Conservation (phyloP, 2,888 invertebrate genomes). For the Formica aserva region DNA sequence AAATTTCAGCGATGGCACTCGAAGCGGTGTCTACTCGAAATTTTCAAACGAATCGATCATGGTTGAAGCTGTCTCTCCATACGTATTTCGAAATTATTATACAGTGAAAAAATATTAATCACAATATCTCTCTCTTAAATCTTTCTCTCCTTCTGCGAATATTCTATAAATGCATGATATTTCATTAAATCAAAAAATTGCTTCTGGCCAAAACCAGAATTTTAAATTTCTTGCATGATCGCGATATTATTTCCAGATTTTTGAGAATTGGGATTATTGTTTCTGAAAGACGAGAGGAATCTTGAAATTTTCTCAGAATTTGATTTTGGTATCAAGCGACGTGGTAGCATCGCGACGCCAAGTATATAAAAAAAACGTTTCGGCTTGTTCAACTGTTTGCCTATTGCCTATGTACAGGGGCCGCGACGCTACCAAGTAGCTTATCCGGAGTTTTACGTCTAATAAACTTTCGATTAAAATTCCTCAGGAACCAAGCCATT, state of each 20-base stretch:
- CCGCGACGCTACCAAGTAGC: too few relatives aligned
- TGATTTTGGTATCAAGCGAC: neutral
- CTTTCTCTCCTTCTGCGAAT: neutral
- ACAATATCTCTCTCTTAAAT: neutral
- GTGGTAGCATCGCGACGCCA: too few relatives aligned
- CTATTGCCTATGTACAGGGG: too few relatives aligned
- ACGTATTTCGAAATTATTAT: constrained; percentile 1
- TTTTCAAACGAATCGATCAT: constrained; percentile 3
- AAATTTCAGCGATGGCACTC: constrained; percentile 23
- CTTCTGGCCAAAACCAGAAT: neutral
- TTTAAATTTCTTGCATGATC: neutral
- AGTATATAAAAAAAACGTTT: too few relatives aligned
- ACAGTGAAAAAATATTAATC: neutral
- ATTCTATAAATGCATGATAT: neutral
- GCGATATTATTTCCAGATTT: neutral
- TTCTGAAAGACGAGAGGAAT: neutral
- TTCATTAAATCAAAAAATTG: neutral
- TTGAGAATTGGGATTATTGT: neutral
- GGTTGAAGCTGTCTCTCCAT: neutral
- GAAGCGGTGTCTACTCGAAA: constrained; percentile 4
- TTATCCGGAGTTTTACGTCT: too few relatives aligned
- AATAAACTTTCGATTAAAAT: too few relatives aligned
- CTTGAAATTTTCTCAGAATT: constrained; percentile 7
- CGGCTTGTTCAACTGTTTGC: too few relatives aligned
- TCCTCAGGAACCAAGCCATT: too few relatives aligned